Conservation (phyloP, 2,113 vertebrate genomes). For the Myanophis thanlyinensis region DNA sequence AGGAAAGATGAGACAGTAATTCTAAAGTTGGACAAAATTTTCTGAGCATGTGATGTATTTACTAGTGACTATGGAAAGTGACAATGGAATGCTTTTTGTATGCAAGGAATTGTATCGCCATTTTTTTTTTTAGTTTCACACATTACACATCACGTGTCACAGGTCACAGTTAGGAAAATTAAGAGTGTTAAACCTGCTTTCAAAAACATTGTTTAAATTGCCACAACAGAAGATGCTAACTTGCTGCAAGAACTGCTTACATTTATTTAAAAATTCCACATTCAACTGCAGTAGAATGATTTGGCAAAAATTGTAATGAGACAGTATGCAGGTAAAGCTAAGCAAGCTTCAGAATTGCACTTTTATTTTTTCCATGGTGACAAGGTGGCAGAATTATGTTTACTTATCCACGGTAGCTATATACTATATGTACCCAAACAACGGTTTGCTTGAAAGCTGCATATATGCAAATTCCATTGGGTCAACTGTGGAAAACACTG, state of each 20-base stretch:
- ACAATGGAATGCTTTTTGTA: not conserved
- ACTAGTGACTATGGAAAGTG: not conserved
- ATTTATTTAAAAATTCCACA: not conserved
- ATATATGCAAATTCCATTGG: not conserved
- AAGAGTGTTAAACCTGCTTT: not conserved
- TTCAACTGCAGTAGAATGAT: not conserved
- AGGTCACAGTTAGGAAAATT: not conserved
- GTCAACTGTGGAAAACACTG: not conserved
- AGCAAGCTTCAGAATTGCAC: not conserved
- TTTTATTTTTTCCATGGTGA: not conserved
- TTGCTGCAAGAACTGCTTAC: not conserved
- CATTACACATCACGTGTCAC: not conserved
- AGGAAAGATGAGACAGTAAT: not conserved
- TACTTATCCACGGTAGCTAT: not conserved
- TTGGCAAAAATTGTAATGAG: not conserved
- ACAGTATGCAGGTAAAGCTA: not conserved
- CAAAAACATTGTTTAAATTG: not conserved
- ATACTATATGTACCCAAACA: not conserved
- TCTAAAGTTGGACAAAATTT: not conserved
- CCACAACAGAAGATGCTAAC: not conserved
- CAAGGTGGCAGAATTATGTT: not conserved
- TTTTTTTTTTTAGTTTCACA: not conserved
- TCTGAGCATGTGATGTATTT: not conserved
- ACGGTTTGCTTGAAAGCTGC: not conserved
- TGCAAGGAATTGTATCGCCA: not conserved